A percentile compares a stretch with the other conserved stretches of the same genome.
Evolutionary conservation across 2,797 vertebrate species (phyloP).

Genomic region (Propithecus perrieri): DNA sequence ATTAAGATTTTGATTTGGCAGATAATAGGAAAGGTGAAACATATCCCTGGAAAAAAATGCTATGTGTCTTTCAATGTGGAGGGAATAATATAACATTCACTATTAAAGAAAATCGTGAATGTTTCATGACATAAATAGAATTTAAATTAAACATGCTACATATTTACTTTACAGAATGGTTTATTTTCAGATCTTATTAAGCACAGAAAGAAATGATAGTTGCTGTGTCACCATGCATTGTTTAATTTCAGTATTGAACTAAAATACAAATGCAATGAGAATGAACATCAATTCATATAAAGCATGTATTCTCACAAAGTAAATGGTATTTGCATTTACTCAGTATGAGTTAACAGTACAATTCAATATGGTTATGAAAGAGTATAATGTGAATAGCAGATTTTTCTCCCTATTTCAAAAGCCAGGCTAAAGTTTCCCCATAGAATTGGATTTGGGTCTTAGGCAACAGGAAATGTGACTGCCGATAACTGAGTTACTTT

Average conservation of each 20-base stretch:
- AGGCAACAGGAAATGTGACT: slow-evolving; percentile 83
- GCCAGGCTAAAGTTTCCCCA: slow-evolving; percentile 68
- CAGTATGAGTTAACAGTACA: slow-evolving; percentile 21
- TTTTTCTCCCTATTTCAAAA: slow-evolving; percentile 76
- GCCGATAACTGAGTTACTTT: slow-evolving; percentile 77
- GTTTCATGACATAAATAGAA: background rate
- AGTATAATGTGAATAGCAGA: slow-evolving; percentile 63
- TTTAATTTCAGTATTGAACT: slow-evolving; percentile 64
- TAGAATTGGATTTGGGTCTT: slow-evolving; percentile 80
- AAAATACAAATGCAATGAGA: slow-evolving; percentile 73
- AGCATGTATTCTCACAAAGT: slow-evolving; percentile 10
- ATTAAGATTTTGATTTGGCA: slow-evolving; percentile 33
- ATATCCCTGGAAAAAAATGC: background rate
- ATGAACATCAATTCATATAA: slow-evolving; percentile 38
- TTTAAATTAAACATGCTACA: slow-evolving; percentile 42
- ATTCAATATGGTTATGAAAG: slow-evolving; percentile 61
- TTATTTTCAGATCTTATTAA: slow-evolving; percentile 29
- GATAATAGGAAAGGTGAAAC: background rate
- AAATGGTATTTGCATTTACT: slow-evolving; percentile 53
- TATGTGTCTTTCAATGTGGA: background rate
- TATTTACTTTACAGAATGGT: slow-evolving; percentile 16
- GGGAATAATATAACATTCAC: background rate
- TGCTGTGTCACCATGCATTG: background rate
- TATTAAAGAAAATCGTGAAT: background rate
- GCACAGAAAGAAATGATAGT: slow-evolving; percentile 10